Evolutionary conservation across 2,888 invertebrate genomes (phyloP), one percentile per base, ranked within the genome.

Genomic region (Prosapia bicincta): DNA sequence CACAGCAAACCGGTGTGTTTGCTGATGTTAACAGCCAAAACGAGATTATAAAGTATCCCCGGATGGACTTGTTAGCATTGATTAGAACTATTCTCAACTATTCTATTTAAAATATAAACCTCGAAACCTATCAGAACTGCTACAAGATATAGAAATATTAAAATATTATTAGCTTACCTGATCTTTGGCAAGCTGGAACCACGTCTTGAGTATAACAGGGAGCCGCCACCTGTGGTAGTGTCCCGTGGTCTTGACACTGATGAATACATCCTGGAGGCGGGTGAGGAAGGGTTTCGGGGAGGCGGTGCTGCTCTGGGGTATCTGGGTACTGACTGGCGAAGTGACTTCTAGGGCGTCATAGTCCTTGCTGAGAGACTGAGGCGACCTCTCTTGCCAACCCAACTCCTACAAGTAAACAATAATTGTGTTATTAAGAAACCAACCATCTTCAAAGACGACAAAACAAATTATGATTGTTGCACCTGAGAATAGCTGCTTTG

Each of bases 191-290:
- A 96, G 88, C 85, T 93, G 93, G 85, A 96, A 97, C 98, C 98
- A 99, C 78, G 98, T 99, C 86, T 93, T 93, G 84, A 97, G 88
- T 83, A 98, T 93, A 79, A 96, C 89, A 74, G 93, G 93, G 83
- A 99, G 85, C 82, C 98, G 90, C 72, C 92, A 90, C 80, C 90
- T 87, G 85, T 98, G 96, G 86, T 95, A 96, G 86, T 91, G 91
- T 84, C 92, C 91, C 75, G 97, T 95, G 79, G 98, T 97, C 88
- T 98, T 98, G 75, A 98, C 96, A 87, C 95, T 95, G 85, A 98
- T 94, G 86, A 97, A 97, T 83, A 98, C 89, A 86, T 97, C 96
- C 86, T 93, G 90, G 82, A 96, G 86, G 81, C 89, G 90, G 80
- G 93, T 91, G 79, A 90, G 89, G 78, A 89, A 89, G 77, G 90